Conservation (phyloP, 2,797 vertebrate genomes). For the Acomys russatus region DNA sequence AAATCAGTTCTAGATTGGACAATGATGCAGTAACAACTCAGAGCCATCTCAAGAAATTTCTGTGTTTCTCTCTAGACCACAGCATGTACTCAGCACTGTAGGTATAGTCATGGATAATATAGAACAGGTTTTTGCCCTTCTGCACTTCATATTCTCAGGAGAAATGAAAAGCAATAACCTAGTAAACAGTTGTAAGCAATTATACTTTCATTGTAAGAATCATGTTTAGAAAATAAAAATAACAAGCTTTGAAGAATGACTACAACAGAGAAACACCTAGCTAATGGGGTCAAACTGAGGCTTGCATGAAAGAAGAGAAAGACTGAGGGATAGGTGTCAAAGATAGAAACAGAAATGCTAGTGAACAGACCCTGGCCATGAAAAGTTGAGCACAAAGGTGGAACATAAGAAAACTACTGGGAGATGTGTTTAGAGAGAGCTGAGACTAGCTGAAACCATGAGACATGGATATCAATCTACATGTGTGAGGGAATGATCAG, state of each 20-base stretch:
- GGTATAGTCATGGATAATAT: neutral
- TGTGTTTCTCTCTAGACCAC: neutral
- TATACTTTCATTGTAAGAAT: neutral
- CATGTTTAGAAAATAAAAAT: neutral
- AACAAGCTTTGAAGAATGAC: neutral
- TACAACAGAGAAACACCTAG: neutral
- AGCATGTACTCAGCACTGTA: neutral
- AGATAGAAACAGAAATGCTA: neutral
- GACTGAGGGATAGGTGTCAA: neutral
- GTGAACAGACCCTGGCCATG: accelerated
- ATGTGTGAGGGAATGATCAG: neutral
- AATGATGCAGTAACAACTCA: neutral
- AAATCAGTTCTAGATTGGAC: neutral
- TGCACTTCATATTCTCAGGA: neutral
- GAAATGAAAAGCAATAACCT: neutral
- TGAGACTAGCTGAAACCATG: neutral
- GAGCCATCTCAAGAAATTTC: neutral
- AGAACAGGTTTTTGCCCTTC: neutral
- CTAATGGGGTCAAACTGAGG: neutral
- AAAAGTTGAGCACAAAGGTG: neutral
- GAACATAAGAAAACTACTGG: neutral
- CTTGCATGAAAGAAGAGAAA: neutral
- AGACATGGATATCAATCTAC: neutral
- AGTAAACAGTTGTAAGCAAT: neutral
- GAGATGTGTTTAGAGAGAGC: neutral